Percentiles rank a stretch among this genome's conserved stretches.
These are phyloP conservation scores for Apantesis nais DNA, from an alignment of 2,888 invertebrate species.

Conservation along the genomic window DNA sequence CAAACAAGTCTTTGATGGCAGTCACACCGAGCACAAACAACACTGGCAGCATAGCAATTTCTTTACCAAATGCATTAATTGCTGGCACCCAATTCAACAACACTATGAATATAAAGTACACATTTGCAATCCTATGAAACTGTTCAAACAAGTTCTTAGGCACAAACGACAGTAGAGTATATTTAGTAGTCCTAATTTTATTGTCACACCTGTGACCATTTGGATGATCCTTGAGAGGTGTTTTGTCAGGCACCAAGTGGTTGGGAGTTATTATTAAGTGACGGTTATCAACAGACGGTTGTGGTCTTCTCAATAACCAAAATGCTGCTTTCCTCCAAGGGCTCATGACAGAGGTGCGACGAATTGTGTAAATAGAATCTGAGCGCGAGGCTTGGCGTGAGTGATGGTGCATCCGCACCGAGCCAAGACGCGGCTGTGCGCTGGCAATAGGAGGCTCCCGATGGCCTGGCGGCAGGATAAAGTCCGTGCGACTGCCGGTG, in stretches of 20 bases:
- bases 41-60: slow-evolving; percentile 97
- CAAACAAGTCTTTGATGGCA: slow-evolving; percentile 97
- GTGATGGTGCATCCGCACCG: slow-evolving; percentile 88
- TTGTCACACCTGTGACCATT: slow-evolving; percentile 93
- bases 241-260: slow-evolving; percentile 93
- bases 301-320: slow-evolving; percentile 86
- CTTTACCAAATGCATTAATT: slow-evolving; percentile 97
- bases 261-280: slow-evolving; percentile 93
- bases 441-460: slow-evolving; percentile 86
- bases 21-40: slow-evolving; percentile 97
- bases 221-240: slow-evolving; percentile 92
- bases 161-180: slow-evolving; percentile 96
- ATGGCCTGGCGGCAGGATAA: slow-evolving; percentile 94
- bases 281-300: slow-evolving; percentile 88
- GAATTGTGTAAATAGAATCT: slow-evolving; percentile 95
- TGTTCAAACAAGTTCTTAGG: slow-evolving; percentile 98
- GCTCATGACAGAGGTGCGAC: slow-evolving; percentile 89
- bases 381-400: slow-evolving; percentile 95
- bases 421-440: slow-evolving; percentile 79
- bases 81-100: slow-evolving; percentile 98
- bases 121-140: slow-evolving; percentile 98
- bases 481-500: slow-evolving; percentile 94
- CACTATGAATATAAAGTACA: slow-evolving; percentile 99
- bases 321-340: slow-evolving; percentile 89
- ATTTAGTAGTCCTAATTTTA: slow-evolving; percentile 97